Evolutionary conservation across 2,888 invertebrate species (phyloP), one percentile per base, ranked within the genome.

Genomic region (Drymonia ruficornis): DNA sequence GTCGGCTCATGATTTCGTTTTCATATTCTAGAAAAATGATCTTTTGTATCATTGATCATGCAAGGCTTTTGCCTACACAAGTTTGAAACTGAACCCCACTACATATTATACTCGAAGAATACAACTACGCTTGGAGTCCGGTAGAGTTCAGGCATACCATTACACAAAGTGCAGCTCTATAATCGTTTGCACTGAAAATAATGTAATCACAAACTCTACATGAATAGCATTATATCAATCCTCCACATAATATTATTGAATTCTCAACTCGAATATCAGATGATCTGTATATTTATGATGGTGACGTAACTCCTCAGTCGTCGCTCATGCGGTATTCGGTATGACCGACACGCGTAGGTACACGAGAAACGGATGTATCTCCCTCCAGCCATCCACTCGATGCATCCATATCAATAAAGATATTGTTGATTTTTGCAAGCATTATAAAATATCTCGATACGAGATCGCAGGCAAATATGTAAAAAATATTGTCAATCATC

Each of bases 1-100:
- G 61, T 60, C 70, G 62, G 69, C 67, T 76, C 67, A 55, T 61
- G 65, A 63, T 69, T 72, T 65, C 28, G 56, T 64, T 63, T 55
- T 47, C 42, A 54, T 51, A 45, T 65, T 63, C 61, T 59, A 57
- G 56, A 72, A 51, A 15, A 55, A 13, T 48, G 15, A 23, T 40
- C 23, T 50, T 13, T 3, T 31, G 11, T 52, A 31, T 23, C 3
- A 23, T 23, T 18, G 52, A 38, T 31, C 38, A 38, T 48, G 48
- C 18, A 40, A 23, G 28, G 15, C 48, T 48, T 43, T 48, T 49
- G 48, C 48, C 42, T 48, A 47, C 43, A n/a, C 16, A 45, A 5
- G 12, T 23, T 23, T 28, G n/a, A n/a, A n/a, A n/a, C 29, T 23
- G 23, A 23, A 23, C 6, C 23, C 23, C 12, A 23, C n/a, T 23